A percentile compares a stretch with the other conserved stretches of the same genome.
Evolutionary conservation across 2,797 vertebrate genomes (phyloP).

Genomic region (Pagetopsis macropterus): DNA sequence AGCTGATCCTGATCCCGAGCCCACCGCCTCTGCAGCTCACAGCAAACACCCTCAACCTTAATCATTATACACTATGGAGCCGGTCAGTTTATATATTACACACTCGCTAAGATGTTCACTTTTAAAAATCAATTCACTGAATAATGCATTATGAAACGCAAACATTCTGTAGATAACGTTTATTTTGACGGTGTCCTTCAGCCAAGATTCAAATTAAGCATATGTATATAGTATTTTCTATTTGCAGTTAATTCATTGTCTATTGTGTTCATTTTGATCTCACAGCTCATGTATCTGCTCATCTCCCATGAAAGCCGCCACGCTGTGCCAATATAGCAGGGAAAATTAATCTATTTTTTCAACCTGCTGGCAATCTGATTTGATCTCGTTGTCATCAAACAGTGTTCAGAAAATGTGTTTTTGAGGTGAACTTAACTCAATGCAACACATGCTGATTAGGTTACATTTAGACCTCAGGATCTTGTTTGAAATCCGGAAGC

Average conservation of each 20-base stretch:
- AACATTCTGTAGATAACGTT: neutral
- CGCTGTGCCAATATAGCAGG: slow-evolving; percentile 36
- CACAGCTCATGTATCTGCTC: slow-evolving; percentile 40
- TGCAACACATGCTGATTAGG: neutral
- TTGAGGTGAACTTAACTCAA: neutral
- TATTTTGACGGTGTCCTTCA: neutral
- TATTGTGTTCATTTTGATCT: slow-evolving; percentile 34
- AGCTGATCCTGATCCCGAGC: slow-evolving; percentile 58
- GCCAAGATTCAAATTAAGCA: slow-evolving; percentile 7
- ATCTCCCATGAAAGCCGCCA: slow-evolving; percentile 37
- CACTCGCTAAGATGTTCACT: neutral
- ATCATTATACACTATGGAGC: neutral
- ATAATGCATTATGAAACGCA: neutral
- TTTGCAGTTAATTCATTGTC: slow-evolving; percentile 18
- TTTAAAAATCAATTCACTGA: neutral
- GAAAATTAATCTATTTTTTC: slow-evolving; percentile 36
- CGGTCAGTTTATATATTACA: neutral
- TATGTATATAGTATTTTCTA: slow-evolving; percentile 11
- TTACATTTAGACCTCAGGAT: slow-evolving; percentile 26
- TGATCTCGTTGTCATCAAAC: slow-evolving; percentile 36
- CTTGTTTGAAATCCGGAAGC: slow-evolving; percentile 22
- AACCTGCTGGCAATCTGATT: slow-evolving; percentile 53
- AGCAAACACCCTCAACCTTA: neutral
- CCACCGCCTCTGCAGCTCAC: slow-evolving; percentile 42
- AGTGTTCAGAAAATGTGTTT: slow-evolving; percentile 1